Evolutionary conservation across 2,113 vertebrate species (phyloP), one percentile per base, ranked within the genome.

Genomic region (Corythoichthys haematopterus): DNA sequence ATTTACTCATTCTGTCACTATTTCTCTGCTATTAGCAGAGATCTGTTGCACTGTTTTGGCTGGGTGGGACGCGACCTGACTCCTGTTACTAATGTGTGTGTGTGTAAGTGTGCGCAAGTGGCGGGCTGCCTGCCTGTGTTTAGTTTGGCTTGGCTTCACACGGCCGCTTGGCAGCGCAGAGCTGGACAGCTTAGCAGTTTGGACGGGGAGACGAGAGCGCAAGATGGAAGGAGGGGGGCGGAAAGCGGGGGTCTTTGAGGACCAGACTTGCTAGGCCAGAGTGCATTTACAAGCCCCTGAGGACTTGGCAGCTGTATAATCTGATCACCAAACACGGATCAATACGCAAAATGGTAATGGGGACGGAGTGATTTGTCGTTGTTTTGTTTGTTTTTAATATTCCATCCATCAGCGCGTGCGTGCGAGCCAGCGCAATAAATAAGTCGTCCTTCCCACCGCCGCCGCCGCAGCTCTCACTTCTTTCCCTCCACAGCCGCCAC

Each of bases 71-170:
- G 69, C 55, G 80, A 85, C 83, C 84, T 66, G 81, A 68, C 80
- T 85, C 74, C 78, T 3, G 76, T 79, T 76, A 70, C 73, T 69
- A 62, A 68, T 37, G 69, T 55, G 51, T 60, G 20, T 4, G 58
- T 37, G 50, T 65, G 74, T 64, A 72, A 56, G 73, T 28, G 63
- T 69, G 59, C 50, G 46, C 90, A 92, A 91, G 90, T 91, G 91
- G 84, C 91, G 89, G 94, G 94, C 93, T 93, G 90, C 92, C 83
- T 90, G 93, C 93, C 93, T 87, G 91, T 97, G 94, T 97, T 98
- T 95, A 93, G 93, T 94, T 98, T 98, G 96, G 96, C 95, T 88
- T 77, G 91, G 82, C 92, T 93, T 95, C 95, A 94, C 91, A 93
- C 88, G 85, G 89, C 88, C 93, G 89, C 91, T 95, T 97, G 96